Percentiles rank a stretch among this genome's conserved stretches.
Conservation (phyloP, 2,113 vertebrate genomes). For the Meriones unguiculatus region DNA sequence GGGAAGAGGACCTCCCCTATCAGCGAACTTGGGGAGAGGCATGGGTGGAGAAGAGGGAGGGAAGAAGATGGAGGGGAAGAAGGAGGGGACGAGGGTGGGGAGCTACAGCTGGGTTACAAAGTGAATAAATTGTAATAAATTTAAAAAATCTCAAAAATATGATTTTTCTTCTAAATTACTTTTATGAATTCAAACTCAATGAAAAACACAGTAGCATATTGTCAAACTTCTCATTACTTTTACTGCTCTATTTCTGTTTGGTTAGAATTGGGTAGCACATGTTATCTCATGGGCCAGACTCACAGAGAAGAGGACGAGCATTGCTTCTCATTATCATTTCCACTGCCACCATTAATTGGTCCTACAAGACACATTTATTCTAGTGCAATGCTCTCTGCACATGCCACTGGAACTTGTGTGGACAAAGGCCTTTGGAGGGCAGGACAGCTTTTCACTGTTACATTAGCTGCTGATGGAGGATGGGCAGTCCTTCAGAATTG, state of each 20-base stretch:
- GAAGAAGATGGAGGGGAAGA: too few species aligned
- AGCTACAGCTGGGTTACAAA: too few species aligned
- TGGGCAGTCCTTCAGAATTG: neutral
- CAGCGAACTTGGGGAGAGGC: too few species aligned
- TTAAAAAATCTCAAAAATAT: too few species aligned
- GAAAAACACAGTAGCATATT: constrained; percentile 60
- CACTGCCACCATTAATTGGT: neutral
- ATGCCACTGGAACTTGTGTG: constrained; percentile 11
- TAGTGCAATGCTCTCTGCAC: neutral
- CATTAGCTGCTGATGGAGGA: neutral
- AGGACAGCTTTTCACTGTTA: neutral
- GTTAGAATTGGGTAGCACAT: constrained; percentile 54
- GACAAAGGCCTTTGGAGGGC: constrained; percentile 50
- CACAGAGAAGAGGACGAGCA: constrained; percentile 55
- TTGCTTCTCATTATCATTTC: constrained; percentile 35
- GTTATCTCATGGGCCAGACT: constrained; percentile 50
- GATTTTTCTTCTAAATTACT: constrained; percentile 61
- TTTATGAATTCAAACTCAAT: constrained; percentile 67
- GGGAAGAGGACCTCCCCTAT: too few species aligned
- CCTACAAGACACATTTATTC: constrained; percentile 36
- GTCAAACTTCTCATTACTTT: constrained; percentile 56
- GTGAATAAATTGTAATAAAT: too few species aligned
- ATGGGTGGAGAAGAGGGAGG: too few species aligned
- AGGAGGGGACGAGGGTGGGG: too few species aligned
- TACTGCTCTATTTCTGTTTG: constrained; percentile 65